Percentiles rank a stretch among this genome's conserved stretches.
Conservation (phyloP, 2,888 invertebrate genomes). For the Erebia aethiops region DNA sequence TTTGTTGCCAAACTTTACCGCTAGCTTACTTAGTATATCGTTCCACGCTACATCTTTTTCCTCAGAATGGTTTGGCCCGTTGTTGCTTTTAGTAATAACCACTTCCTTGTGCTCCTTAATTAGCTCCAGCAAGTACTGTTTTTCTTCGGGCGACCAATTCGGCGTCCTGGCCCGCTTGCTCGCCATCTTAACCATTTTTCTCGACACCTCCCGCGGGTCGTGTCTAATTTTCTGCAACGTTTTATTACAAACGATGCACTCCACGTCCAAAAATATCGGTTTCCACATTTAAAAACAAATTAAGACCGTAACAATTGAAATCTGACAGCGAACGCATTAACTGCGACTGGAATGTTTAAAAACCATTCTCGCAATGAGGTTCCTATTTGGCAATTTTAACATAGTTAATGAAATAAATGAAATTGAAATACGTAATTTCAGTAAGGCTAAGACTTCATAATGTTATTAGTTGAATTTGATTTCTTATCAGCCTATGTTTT, state of each 20-base stretch:
- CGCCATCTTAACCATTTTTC: slow-evolving; percentile 70
- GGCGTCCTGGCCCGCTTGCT: slow-evolving; percentile 70
- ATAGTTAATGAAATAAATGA: slow-evolving; percentile 44
- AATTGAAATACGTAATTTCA: slow-evolving; percentile 41
- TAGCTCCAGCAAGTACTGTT: slow-evolving; percentile 73
- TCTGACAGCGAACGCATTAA: slow-evolving; percentile 59
- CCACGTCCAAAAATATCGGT: slow-evolving; percentile 75
- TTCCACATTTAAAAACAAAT: slow-evolving; percentile 79
- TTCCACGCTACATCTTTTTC: slow-evolving; percentile 78
- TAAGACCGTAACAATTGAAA: slow-evolving; percentile 50
- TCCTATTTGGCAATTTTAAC: slow-evolving; percentile 44
- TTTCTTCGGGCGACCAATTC: slow-evolving; percentile 76
- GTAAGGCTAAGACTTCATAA: slow-evolving; percentile 42
- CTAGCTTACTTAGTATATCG: slow-evolving; percentile 66
- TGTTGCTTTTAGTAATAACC: slow-evolving; percentile 69
- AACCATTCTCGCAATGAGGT: slow-evolving; percentile 49
- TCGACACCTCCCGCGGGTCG: slow-evolving; percentile 54
- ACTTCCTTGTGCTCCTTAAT: slow-evolving; percentile 72
- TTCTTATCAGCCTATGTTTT: neutral
- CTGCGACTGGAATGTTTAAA: slow-evolving; percentile 49
- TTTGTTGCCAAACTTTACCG: slow-evolving; percentile 67
- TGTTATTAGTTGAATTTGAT: slow-evolving; percentile 8
- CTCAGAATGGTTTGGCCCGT: slow-evolving; percentile 72
- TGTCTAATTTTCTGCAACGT: slow-evolving; percentile 77
- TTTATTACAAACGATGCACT: slow-evolving; percentile 81